These are phyloP conservation scores for Chymomyza procnemis DNA, from an alignment of 2,888 invertebrate species.

Conservation along the genomic window DNA sequence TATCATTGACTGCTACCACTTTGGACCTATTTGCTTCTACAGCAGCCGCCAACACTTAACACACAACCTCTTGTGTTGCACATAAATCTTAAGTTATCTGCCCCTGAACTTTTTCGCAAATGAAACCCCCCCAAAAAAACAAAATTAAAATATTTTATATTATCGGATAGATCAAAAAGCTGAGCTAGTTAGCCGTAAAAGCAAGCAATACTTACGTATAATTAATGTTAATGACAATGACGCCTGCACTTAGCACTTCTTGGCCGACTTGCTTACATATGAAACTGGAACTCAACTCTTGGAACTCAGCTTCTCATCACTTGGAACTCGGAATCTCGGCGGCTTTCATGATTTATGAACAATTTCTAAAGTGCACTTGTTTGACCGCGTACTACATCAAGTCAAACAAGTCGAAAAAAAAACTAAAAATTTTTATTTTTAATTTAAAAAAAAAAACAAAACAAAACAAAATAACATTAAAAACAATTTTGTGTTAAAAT, in stretches of 20 bases:
- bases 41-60: background rate
- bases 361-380: constrained; percentile 75
- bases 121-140: background rate
- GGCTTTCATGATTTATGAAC: constrained; percentile 67
- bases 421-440: background rate
- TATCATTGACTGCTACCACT: background rate
- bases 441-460: background rate
- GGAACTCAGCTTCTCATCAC: background rate
- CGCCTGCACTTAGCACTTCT: constrained; percentile 66
- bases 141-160: too few species aligned
- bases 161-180: background rate
- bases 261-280: background rate
- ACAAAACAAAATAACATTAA: constrained; percentile 32
- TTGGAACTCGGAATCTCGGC: constrained; percentile 11
- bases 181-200: background rate
- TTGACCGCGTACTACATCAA: constrained; percentile 72
- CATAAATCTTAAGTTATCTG: background rate
- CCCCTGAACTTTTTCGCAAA: background rate
- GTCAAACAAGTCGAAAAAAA: constrained; percentile 53
- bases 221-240: constrained; percentile 48
- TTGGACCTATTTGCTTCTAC: background rate
- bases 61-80: background rate
- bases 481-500: constrained; percentile 37
- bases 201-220: constrained; percentile 24
- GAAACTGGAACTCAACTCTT: background rate